These are phyloP conservation scores for Crotalus horridus DNA, from an alignment of 2,113 vertebrate species.

Conservation along the genomic window DNA sequence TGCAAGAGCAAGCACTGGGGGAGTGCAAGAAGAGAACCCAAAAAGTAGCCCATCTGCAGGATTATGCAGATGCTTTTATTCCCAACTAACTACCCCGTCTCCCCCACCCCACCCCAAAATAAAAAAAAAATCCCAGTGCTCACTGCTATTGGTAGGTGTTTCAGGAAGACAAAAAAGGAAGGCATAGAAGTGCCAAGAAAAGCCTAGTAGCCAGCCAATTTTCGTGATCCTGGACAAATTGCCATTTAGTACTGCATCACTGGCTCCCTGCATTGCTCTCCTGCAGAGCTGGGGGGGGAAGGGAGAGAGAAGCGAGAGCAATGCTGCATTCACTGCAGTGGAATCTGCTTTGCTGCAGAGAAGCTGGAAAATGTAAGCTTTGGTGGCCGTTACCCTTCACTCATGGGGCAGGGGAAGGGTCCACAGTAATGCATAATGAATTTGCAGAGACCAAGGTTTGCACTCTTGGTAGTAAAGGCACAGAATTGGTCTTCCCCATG, in stretches of 20 bases:
- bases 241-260: slow-evolving; percentile 10
- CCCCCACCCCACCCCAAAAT: neutral
- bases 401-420: neutral
- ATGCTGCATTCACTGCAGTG: slow-evolving; percentile 22
- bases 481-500: neutral
- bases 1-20: neutral
- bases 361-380: neutral
- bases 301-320: neutral
- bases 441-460: neutral
- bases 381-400: neutral
- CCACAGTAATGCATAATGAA: neutral
- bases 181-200: neutral
- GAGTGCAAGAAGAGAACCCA: neutral
- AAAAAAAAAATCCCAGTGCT: neutral
- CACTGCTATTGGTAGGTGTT: neutral
- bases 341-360: slow-evolving; percentile 9
- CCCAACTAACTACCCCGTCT: neutral
- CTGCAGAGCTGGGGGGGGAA: neutral
- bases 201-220: neutral
- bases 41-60: neutral
- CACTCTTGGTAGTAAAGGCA: neutral
- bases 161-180: neutral
- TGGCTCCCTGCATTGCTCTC: slow-evolving; percentile 8
- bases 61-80: too few relatives aligned
- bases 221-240: neutral